Evolutionary conservation across 2,888 invertebrate species (phyloP), one percentile per base, ranked within the genome.

Genomic region (Ariolimax columbianus): DNA sequence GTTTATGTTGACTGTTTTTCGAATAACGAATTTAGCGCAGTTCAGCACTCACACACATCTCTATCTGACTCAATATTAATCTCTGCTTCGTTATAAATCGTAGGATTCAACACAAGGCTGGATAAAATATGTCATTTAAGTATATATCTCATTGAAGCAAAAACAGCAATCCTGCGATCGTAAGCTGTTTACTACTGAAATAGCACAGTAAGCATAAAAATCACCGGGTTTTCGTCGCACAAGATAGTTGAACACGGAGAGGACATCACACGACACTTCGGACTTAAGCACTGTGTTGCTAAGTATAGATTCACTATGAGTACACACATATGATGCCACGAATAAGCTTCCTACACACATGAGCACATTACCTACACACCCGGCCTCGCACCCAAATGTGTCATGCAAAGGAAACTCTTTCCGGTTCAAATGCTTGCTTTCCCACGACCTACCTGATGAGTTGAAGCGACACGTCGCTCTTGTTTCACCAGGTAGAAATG

Each of bases 301-400:
- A 51, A 30, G 30, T 51, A 75, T 19, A 75, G 33, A 33, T 23
- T 40, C 38, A 40, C 40, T 19, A 33, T 19, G 3, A 72, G 33
- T 19, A 51, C 51, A 75, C 33, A 75, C 3, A 51, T 19, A 47
- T 17, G 33, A 51, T 33, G 51, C 51, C 75, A 51, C 6, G 26
- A 26, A 63, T 38, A 63, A 63, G 38, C 36, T 6, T 19, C 14
- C 36, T 63, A 78, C 80, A 80, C 80, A 66, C 68, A 4, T 68
- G 6, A 80, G 40, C 80, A 80, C 80, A 80, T 47, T 26, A 68
- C 40, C 68, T 4, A 80, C 80, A 80, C 80, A 80, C 68, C 73
- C 59, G 77, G 77, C 59, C 17, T 33, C 55, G 59, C 55, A 59
- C 78, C 59, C n/a, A n/a, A 38, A 36, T 38, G 78, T 78, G 78